phyloP scores from a whole-genome alignment of 2,797 vertebrate genomes.

The Heterohyrax brucei region DNA sequence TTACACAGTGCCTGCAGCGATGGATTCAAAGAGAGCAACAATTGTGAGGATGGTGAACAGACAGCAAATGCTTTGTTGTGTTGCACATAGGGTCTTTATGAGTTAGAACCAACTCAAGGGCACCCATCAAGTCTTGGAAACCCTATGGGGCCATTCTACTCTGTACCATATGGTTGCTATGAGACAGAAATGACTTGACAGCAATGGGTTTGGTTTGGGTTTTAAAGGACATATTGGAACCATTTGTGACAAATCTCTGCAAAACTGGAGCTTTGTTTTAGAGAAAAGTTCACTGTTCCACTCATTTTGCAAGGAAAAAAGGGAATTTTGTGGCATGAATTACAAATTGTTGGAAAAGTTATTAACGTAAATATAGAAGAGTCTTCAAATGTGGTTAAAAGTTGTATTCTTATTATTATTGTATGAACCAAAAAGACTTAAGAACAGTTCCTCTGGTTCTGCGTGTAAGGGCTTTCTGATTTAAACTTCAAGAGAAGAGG shows the following conservation, averaged over 20 bases:
- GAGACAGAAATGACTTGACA: not conserved
- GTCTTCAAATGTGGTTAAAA: not conserved
- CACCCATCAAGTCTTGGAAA: not conserved
- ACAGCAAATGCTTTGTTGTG: not conserved
- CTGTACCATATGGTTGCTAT: not conserved
- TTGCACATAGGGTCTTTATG: not conserved
- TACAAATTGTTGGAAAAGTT: not conserved
- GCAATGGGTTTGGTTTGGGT: not conserved
- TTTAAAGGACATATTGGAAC: not conserved
- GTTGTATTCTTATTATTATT: not conserved
- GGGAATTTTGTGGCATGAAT: not conserved
- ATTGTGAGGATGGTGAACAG: not conserved
- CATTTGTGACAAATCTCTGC: conserved; percentile 27
- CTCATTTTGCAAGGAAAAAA: conserved; percentile 21
- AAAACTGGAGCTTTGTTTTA: conserved; percentile 35
- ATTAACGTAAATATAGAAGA: not conserved
- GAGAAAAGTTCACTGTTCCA: conserved; percentile 17
- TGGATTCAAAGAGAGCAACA: not conserved
- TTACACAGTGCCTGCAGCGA: not conserved
- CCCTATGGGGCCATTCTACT: not conserved
- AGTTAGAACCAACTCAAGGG: not conserved
- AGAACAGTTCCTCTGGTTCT: not conserved
- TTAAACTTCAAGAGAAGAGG: not conserved
- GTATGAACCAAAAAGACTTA: not conserved
- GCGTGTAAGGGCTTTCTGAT: not conserved